Evolutionary conservation across 2,797 vertebrate species (phyloP).

Genomic region (Hippocampus kuda): DNA sequence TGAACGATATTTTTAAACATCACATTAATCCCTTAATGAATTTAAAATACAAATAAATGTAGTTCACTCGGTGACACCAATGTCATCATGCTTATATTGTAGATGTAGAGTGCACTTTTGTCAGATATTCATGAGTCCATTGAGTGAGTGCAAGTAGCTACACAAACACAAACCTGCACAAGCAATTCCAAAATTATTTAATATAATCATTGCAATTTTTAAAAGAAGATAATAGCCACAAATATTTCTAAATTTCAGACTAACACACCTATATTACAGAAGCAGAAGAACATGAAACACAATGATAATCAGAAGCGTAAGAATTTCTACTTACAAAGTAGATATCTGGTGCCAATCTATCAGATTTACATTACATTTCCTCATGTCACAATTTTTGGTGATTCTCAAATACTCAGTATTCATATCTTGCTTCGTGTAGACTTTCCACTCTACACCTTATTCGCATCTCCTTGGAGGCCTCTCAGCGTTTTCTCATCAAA

Average conservation of each 20-base stretch:
- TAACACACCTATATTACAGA: conserved; percentile 4
- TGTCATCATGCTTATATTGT: too few relatives aligned
- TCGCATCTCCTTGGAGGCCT: conserved; percentile 51
- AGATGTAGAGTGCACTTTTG: too few relatives aligned
- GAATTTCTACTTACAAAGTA: conserved; percentile 71
- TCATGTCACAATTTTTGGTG: conserved; percentile 22
- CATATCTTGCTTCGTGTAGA: conserved; percentile 18
- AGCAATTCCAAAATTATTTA: neutral
- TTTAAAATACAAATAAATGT: too few relatives aligned
- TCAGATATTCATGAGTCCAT: too few relatives aligned
- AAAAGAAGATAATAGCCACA: neutral
- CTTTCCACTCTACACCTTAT: conserved; percentile 11
- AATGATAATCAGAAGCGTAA: neutral
- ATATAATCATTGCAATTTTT: neutral
- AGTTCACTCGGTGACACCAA: too few relatives aligned
- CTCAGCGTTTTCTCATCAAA: conserved; percentile 67
- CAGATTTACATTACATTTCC: conserved; percentile 59
- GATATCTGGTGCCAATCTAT: conserved; percentile 59
- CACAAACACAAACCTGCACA: neutral
- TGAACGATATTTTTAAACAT: too few relatives aligned
- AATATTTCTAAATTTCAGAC: neutral
- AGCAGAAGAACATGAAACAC: conserved; percentile 14
- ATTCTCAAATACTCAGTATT: conserved; percentile 71
- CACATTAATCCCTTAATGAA: too few relatives aligned
- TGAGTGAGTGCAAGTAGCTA: too few relatives aligned